Conservation (phyloP, 2,797 vertebrate species). For the Lepus oiostolus region DNA sequence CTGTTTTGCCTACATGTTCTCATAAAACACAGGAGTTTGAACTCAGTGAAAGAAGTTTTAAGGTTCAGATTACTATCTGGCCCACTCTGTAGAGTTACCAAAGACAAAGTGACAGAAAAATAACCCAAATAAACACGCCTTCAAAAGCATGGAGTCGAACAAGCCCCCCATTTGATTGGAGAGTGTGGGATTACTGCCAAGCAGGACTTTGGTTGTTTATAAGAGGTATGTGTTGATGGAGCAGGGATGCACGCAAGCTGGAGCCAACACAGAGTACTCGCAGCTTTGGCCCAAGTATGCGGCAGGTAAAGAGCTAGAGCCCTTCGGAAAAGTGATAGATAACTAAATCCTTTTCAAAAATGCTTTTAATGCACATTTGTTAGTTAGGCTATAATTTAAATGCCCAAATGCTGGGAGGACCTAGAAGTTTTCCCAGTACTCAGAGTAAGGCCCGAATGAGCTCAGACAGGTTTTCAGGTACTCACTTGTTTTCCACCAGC, state of each 20-base stretch:
- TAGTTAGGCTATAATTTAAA: slow-evolving; percentile 84
- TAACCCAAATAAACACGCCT: slow-evolving; percentile 80
- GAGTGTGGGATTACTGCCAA: slow-evolving; percentile 84
- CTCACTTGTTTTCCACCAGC: slow-evolving; percentile 70
- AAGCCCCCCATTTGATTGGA: slow-evolving; percentile 86
- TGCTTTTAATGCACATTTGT: slow-evolving; percentile 83
- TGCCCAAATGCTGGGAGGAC: slow-evolving; percentile 68
- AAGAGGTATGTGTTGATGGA: slow-evolving; percentile 86
- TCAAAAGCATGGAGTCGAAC: slow-evolving; percentile 84
- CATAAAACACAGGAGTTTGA: slow-evolving; percentile 67
- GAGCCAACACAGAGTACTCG: slow-evolving; percentile 70
- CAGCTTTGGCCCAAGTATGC: slow-evolving; percentile 74
- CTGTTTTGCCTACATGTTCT: not conserved
- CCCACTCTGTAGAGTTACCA: slow-evolving; percentile 73
- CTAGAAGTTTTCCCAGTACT: slow-evolving; percentile 74
- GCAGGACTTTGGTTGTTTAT: slow-evolving; percentile 84
- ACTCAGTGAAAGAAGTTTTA: slow-evolving; percentile 65
- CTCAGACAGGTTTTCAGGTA: slow-evolving; percentile 63
- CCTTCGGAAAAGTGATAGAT: slow-evolving; percentile 82
- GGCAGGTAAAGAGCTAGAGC: slow-evolving; percentile 44
- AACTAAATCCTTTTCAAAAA: slow-evolving; percentile 82
- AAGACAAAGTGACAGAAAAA: slow-evolving; percentile 81
- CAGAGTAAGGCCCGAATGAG: slow-evolving; percentile 53
- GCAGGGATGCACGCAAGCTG: slow-evolving; percentile 80
- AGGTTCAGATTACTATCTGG: slow-evolving; percentile 72